Evolutionary conservation across 2,797 vertebrate species (phyloP), one percentile per base, ranked within the genome.

Genomic region (Hoplostethus mediterraneus): DNA sequence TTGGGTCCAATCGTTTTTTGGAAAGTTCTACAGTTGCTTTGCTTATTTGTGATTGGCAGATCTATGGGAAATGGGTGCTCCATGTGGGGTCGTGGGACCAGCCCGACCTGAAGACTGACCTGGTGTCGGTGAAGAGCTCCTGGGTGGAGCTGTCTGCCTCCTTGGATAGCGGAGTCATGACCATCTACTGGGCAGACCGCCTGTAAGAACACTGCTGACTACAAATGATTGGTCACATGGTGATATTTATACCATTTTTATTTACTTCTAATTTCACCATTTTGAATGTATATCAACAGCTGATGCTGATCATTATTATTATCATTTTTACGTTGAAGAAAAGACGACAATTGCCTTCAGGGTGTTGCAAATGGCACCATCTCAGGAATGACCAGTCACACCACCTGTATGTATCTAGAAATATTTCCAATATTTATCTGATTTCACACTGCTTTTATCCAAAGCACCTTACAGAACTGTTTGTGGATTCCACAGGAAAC

Each of bases 41-140:
- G 4, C 16, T 3, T 59, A 4, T 33, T 11, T 68, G 31, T 75
- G 33, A 33, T 28, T 70, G 53, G 12, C 71, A 94, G 93, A 89
- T 94, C 51, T 93, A 91, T 71, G 93, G 93, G 10, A 94, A 91
- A 60, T 94, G 93, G 93, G 77, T 93, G 53, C 75, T 93, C 14
- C 89, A 90, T n/a, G 89, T 90, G 6, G 86, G 76, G 0, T 61
- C 84, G 0, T 93, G 90, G 88, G 93, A 94, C 9, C 2, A 90
- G 55, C 80, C 70, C 0, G 80, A 61, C 16, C 84, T 94, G 70
- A 91, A 85, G 68, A 63, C 1, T 0, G 93, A 94, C 81, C 56
- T 94, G 73, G 10, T 53, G 42, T 14, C 68, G 0, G 86, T 91
- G 38, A 89, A 87, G 56, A 84, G 84, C 77, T 93, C 93, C 73